Evolutionary conservation across 2,113 vertebrate species (phyloP).

Genomic region (Sporophila hypoxantha): DNA sequence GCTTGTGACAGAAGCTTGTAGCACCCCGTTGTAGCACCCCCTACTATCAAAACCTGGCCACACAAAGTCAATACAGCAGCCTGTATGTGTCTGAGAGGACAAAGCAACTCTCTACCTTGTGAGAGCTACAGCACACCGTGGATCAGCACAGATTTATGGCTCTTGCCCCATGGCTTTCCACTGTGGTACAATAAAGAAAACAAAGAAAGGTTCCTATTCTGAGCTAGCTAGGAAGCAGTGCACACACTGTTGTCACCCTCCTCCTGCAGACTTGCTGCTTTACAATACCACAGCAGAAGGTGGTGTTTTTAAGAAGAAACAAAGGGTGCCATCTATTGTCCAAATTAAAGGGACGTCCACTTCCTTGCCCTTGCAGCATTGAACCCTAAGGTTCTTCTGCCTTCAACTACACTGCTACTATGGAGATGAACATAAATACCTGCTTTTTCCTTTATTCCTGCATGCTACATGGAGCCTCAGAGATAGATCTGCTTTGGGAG

Average conservation of each 20-base stretch:
- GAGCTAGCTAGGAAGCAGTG: background rate
- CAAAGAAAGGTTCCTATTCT: background rate
- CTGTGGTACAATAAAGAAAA: background rate
- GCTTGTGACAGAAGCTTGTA: background rate
- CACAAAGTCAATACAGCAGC: background rate
- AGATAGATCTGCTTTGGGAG: background rate
- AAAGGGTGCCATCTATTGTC: constrained; percentile 44
- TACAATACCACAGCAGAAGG: background rate
- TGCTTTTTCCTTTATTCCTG: background rate
- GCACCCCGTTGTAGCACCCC: background rate
- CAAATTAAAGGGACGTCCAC: background rate
- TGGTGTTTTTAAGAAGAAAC: background rate
- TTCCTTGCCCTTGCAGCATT: rapidly evolving
- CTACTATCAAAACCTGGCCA: background rate
- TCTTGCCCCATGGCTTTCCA: rapidly evolving
- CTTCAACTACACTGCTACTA: background rate
- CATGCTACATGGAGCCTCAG: background rate
- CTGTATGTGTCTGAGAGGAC: background rate
- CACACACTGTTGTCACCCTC: background rate
- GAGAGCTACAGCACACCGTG: rapidly evolving
- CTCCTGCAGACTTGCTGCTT: background rate
- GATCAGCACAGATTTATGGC: background rate
- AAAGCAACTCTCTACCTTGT: rapidly evolving
- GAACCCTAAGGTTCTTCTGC: background rate
- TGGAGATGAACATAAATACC: background rate